A percentile compares a stretch with the other conserved stretches of the same genome.
Conservation (phyloP, 2,113 vertebrate species). For the Brienomyrus brachyistius region DNA sequence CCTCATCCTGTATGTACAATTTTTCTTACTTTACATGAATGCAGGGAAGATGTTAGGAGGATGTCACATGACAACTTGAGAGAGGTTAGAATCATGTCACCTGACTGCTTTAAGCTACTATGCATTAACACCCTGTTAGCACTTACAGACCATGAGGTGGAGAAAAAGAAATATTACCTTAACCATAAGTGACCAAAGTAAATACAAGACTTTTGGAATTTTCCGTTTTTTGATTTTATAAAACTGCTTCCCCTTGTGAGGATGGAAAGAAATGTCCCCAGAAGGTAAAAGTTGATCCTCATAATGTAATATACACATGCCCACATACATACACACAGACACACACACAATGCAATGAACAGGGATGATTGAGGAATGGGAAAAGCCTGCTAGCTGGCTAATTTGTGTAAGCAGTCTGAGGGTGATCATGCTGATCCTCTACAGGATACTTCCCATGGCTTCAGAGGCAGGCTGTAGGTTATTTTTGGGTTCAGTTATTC, state of each 20-base stretch:
- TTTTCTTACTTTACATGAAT: too few species aligned
- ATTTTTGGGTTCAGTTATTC: background rate
- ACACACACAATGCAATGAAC: background rate
- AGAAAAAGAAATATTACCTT: background rate
- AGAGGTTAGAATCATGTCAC: background rate
- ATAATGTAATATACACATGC: background rate
- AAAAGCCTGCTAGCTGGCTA: background rate
- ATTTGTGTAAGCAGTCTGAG: background rate
- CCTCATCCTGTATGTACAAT: too few species aligned
- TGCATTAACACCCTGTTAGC: background rate
- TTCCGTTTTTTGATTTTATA: background rate
- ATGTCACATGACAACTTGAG: background rate
- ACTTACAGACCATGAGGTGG: background rate
- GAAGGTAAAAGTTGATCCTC: background rate
- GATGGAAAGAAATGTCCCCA: background rate
- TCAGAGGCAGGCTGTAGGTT: background rate
- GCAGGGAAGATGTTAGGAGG: background rate
- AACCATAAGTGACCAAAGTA: background rate
- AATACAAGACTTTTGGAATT: background rate
- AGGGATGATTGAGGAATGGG: background rate
- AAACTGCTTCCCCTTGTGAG: background rate
- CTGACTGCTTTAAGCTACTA: background rate
- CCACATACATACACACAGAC: background rate
- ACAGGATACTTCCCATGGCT: background rate
- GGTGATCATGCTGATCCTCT: background rate